Conservation (phyloP, 2,113 vertebrate genomes). For the Orcinus orca region DNA sequence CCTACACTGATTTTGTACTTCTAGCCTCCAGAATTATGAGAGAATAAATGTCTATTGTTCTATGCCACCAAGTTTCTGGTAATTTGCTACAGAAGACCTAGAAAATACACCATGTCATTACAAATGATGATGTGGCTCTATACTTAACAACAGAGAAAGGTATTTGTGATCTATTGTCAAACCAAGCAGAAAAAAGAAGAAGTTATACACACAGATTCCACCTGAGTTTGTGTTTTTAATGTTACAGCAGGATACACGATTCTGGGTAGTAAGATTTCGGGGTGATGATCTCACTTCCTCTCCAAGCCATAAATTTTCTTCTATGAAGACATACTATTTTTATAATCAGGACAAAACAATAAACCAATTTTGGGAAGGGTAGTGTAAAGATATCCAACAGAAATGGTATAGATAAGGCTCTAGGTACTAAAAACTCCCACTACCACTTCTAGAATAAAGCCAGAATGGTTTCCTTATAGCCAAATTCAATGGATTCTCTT, state of each 20-base stretch:
- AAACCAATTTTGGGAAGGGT: not conserved
- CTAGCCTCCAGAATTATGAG: not conserved
- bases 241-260: not conserved
- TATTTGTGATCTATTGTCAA: not conserved
- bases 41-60: not conserved
- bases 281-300: not conserved
- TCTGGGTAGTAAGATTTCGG: not conserved
- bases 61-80: not conserved
- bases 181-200: not conserved
- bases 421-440: not conserved
- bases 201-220: not conserved
- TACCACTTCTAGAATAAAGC: not conserved
- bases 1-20: not conserved
- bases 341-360: not conserved
- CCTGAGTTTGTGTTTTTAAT: not conserved
- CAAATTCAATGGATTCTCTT: not conserved
- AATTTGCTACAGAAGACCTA: not conserved
- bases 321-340: not conserved
- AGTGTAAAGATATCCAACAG: not conserved
- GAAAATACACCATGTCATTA: not conserved
- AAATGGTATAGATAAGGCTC: not conserved
- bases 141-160: not conserved
- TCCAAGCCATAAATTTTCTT: not conserved
- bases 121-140: not conserved
- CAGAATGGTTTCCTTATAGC: not conserved